Conservation (phyloP, 2,888 invertebrate species). For the Drosophila suboccidentalis region DNA sequence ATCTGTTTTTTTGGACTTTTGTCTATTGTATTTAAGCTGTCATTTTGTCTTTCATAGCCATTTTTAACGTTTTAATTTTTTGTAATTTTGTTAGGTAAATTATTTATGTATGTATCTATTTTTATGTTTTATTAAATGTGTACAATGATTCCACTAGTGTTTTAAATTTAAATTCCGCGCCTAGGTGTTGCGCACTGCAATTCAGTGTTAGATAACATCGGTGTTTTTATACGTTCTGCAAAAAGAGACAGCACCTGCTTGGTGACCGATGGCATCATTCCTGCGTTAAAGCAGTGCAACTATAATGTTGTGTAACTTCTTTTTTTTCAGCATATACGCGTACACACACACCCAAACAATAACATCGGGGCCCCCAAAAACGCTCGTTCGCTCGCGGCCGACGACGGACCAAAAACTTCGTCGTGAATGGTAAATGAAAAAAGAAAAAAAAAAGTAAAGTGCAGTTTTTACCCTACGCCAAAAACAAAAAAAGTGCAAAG, state of each 20-base stretch:
- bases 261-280: no score
- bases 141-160: background rate
- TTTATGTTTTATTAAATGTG: constrained; percentile 21
- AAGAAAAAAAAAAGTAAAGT: constrained; percentile 63
- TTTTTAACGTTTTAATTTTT: constrained; percentile 21
- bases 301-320: constrained; percentile 19
- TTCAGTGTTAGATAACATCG: constrained; percentile 41
- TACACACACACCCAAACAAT: constrained; percentile 71
- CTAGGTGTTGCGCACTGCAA: constrained; percentile 28
- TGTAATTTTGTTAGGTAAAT: constrained; percentile 8
- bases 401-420: constrained; percentile 72
- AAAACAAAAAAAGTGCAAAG: constrained; percentile 55
- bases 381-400: constrained; percentile 62
- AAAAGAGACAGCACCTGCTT: constrained; percentile 32
- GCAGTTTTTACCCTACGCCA: constrained; percentile 69
- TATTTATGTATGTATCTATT: constrained; percentile 3
- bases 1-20: constrained; percentile 92
- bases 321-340: constrained; percentile 50
- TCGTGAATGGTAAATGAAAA: constrained; percentile 75
- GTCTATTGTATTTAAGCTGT: constrained; percentile 86
- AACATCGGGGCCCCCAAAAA: constrained; percentile 76
- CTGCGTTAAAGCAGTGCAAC: constrained; percentile 45
- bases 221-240: constrained; percentile 40
- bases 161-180: constrained; percentile 46
- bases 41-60: background rate